Evolutionary conservation across 2,797 vertebrate genomes (phyloP).

Genomic region (Rhinella marina): DNA sequence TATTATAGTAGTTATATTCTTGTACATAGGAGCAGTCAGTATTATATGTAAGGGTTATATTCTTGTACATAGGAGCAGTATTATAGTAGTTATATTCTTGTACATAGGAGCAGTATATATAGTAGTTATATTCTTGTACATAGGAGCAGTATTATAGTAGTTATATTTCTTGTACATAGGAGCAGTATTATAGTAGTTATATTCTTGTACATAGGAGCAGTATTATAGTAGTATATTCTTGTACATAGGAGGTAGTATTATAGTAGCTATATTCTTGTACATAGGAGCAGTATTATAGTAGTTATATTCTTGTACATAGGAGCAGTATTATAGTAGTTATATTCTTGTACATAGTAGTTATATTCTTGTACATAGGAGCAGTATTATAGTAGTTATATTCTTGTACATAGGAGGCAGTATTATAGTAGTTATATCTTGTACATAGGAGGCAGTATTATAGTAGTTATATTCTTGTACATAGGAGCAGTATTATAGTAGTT

Average conservation of each 20-base stretch:
- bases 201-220: neutral
- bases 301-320: conserved; percentile 6
- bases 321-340: conserved; percentile 11
- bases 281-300: neutral
- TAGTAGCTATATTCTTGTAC: no score
- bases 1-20: no score
- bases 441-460: neutral
- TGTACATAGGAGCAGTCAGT: no score
- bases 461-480: conserved; percentile 8
- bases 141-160: neutral
- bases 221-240: conserved; percentile 1
- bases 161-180: neutral
- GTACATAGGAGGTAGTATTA: neutral
- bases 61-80: neutral
- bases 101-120: no score
- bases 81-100: no score
- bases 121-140: neutral
- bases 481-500: neutral
- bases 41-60: no score
- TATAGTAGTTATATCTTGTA: conserved; percentile 9
- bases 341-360: neutral
- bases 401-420: neutral
- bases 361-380: neutral
- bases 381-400: conserved; percentile 22
- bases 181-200: neutral